Evolutionary conservation across 2,888 invertebrate species (phyloP), one percentile per base, ranked within the genome.

Genomic region (Luperina testacea): DNA sequence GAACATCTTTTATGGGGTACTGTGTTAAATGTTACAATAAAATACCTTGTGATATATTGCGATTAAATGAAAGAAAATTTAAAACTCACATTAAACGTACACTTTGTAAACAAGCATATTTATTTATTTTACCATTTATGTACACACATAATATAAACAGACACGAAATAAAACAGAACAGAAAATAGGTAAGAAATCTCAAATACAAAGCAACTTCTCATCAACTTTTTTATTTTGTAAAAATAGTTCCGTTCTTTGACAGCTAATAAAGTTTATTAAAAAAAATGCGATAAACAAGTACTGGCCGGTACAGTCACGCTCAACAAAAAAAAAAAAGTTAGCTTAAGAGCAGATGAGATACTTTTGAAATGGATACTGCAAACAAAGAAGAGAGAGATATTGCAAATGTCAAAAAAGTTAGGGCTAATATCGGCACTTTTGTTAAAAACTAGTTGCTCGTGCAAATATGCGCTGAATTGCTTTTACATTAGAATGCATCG

Each of bases 211-310:
- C 11, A n/a, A 77, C 13, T 59, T 61, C 13, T 63, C 45, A 48
- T 42, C 15, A 32, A 68, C 3, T 38, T 57, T 63, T 20, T 45
- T 38, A n/a, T 20, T 27, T 27, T 8, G 1, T 53, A 6, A n/a
- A 13, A 42, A 42, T 3, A 32, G 48, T 42, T 61, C 15, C 63
- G 15, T 42, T 57, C 71, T 83, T 76, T 78, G 75, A 27, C 57
- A 75, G 77, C 70, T 72, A 27, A 78, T 65, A 6, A 61, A 51
- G 32, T 45, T 74, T 83, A 88, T 85, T 79, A 86, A 81, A 85
- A 81, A 42, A 59, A 82, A 81, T 74, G 70, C 42, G 24, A 80
- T 73, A 57, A 78, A 63, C 68, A 63, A 75, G 51, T 59, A 27
- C 32, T 51, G 42, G 20, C 67, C 32, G 17, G 45, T 70, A 57